These are phyloP conservation scores for Pandemis heparana DNA, from an alignment of 2,888 invertebrate genomes.

Conservation along the genomic window DNA sequence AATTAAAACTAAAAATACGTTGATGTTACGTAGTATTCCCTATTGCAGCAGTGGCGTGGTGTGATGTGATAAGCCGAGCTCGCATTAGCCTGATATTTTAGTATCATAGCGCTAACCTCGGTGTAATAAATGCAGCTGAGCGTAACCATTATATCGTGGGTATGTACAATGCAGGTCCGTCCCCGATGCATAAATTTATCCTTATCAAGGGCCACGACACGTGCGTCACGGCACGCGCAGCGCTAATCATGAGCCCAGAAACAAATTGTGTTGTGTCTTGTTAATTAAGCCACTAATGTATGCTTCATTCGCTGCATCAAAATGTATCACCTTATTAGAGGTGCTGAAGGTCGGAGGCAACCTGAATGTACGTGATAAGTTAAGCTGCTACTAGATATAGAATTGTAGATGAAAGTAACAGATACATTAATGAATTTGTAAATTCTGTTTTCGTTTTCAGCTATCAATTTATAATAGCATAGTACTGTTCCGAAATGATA, in stretches of 20 bases:
- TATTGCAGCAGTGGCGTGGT: background rate
- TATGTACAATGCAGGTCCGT: constrained; percentile 45
- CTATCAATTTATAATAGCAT: constrained; percentile 13
- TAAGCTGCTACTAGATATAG: background rate
- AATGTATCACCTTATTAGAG: constrained; percentile 4
- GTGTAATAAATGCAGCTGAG: constrained; percentile 46
- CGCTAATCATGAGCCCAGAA: background rate
- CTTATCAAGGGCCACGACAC: constrained; percentile 58
- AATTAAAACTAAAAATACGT: constrained; percentile 4
- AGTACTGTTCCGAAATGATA: constrained; percentile 2
- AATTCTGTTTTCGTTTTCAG: background rate
- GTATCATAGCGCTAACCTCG: constrained; percentile 16
- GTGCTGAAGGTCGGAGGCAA: background rate
- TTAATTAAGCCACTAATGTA: constrained; percentile 8
- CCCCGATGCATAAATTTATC: constrained; percentile 69
- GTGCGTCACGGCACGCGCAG: constrained; percentile 25
- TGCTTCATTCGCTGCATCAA: constrained; percentile 2
- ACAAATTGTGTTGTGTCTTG: constrained; percentile 10
- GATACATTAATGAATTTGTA: background rate
- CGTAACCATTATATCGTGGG: constrained; percentile 47
- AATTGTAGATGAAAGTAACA: background rate
- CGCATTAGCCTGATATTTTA: background rate
- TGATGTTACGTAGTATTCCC: background rate
- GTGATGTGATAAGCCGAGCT: too few relatives aligned
- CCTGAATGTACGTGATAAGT: background rate